A percentile compares a stretch with the other conserved stretches of the same genome.
phyloP scores from a whole-genome alignment of 2,113 vertebrate genomes.

The Austrofundulus limnaeus region DNA sequence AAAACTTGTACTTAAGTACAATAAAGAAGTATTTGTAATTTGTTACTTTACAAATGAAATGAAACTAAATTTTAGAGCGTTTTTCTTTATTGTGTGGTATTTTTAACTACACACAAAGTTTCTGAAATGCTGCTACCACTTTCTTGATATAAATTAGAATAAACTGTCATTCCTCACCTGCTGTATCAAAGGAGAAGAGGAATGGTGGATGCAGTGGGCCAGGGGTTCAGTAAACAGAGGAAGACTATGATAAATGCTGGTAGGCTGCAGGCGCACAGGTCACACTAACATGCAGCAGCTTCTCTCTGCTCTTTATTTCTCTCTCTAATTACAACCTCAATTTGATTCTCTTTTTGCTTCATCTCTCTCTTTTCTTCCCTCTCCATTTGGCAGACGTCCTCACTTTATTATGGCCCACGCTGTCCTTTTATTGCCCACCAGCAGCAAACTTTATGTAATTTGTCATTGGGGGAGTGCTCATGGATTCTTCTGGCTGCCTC shows the following conservation, averaged over 20 bases:
- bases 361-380: slow-evolving; percentile 17
- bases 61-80: too few species aligned
- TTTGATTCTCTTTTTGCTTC: not conserved
- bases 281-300: not conserved
- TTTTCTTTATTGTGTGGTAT: too few species aligned
- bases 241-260: slow-evolving; percentile 26
- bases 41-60: too few species aligned
- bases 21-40: too few species aligned
- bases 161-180: too few species aligned
- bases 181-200: not conserved
- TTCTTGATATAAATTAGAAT: too few species aligned
- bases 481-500: slow-evolving; percentile 53
- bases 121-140: too few species aligned
- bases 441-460: slow-evolving; percentile 56
- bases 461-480: slow-evolving; percentile 53
- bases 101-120: too few species aligned
- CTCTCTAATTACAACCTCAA: slow-evolving; percentile 39
- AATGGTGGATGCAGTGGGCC: slow-evolving; percentile 2
- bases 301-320: slow-evolving; percentile 30
- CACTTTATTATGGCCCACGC: slow-evolving; percentile 50
- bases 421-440: slow-evolving; percentile 57
- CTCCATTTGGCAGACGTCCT: slow-evolving; percentile 41
- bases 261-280: not conserved
- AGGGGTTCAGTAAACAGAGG: slow-evolving; percentile 12
- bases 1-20: too few species aligned